A percentile compares a stretch with the other conserved stretches of the same genome.
Evolutionary conservation across 2,888 invertebrate species (phyloP).

Genomic region (Actias luna): DNA sequence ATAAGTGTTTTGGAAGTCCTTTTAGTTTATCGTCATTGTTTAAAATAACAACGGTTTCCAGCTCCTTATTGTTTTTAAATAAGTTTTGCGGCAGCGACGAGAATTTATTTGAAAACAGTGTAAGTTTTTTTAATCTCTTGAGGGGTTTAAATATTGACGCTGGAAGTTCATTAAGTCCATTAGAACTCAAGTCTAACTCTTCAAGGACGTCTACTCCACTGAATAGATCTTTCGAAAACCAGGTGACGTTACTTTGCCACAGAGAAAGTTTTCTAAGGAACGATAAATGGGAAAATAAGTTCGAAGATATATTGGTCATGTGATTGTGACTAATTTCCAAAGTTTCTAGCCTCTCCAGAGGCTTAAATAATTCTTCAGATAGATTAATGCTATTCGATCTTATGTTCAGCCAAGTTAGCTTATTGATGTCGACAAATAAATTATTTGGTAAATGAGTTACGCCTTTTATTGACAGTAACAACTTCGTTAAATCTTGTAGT

Average conservation of each 20-base stretch:
- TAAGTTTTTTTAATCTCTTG: slow-evolving; percentile 83
- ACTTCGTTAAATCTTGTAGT: slow-evolving; percentile 75
- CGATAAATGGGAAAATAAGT: slow-evolving; percentile 83
- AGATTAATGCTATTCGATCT: slow-evolving; percentile 82
- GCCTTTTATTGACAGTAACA: slow-evolving; percentile 83
- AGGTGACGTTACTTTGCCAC: slow-evolving; percentile 85
- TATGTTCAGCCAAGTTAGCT: slow-evolving; percentile 85
- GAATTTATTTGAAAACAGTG: slow-evolving; percentile 86
- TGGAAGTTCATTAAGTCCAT: slow-evolving; percentile 83
- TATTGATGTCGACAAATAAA: slow-evolving; percentile 81
- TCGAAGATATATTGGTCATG: slow-evolving; percentile 82
- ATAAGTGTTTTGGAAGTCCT: slow-evolving; percentile 80
- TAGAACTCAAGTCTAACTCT: slow-evolving; percentile 86
- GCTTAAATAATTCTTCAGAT: slow-evolving; percentile 79
- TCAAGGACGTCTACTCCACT: slow-evolving; percentile 83
- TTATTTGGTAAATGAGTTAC: slow-evolving; percentile 83
- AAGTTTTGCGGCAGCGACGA: slow-evolving; percentile 82
- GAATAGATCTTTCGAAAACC: slow-evolving; percentile 84
- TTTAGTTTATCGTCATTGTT: slow-evolving; percentile 82
- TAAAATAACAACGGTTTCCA: slow-evolving; percentile 78
- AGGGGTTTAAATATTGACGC: slow-evolving; percentile 83
- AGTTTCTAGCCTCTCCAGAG: slow-evolving; percentile 79
- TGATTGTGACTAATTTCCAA: slow-evolving; percentile 86
- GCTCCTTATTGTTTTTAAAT: slow-evolving; percentile 78
- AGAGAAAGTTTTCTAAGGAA: slow-evolving; percentile 84